Evolutionary conservation across 2,797 vertebrate genomes (phyloP).

Genomic region (Buceros bicornis): DNA sequence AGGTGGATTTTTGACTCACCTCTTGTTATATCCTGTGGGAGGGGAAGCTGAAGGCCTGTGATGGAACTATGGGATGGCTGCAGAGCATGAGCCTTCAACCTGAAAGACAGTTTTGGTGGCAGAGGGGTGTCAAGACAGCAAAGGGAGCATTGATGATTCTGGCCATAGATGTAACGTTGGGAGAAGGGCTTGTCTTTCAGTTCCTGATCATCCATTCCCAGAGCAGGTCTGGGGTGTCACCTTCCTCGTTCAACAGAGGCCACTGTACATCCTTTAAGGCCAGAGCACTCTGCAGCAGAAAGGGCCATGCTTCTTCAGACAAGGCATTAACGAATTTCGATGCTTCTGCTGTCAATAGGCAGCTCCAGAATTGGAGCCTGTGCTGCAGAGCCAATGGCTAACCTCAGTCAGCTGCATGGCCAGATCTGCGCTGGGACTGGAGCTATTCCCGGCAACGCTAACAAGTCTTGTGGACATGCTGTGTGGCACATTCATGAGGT

Average conservation of each 20-base stretch:
- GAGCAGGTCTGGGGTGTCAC: neutral
- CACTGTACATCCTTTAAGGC: neutral
- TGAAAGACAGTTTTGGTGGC: neutral
- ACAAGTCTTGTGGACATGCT: accelerated
- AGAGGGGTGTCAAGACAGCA: neutral
- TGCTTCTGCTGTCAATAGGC: neutral
- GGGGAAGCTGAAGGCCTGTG: neutral
- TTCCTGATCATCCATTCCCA: neutral
- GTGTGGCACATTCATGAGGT: neutral
- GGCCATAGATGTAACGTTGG: neutral
- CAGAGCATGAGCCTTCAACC: neutral
- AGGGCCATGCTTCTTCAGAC: neutral
- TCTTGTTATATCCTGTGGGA: neutral
- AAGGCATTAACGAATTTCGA: neutral
- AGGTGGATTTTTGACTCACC: neutral
- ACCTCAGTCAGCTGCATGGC: neutral
- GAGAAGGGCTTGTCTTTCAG: neutral
- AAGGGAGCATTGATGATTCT: neutral
- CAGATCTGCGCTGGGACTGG: neutral
- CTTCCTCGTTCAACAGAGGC: neutral
- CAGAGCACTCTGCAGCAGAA: neutral
- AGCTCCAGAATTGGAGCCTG: neutral
- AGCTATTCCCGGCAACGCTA: neutral
- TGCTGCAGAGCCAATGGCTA: neutral
- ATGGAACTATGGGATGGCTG: neutral